Evolutionary conservation across 2,797 vertebrate genomes (phyloP).

Genomic region (Tragopan temminckii): DNA sequence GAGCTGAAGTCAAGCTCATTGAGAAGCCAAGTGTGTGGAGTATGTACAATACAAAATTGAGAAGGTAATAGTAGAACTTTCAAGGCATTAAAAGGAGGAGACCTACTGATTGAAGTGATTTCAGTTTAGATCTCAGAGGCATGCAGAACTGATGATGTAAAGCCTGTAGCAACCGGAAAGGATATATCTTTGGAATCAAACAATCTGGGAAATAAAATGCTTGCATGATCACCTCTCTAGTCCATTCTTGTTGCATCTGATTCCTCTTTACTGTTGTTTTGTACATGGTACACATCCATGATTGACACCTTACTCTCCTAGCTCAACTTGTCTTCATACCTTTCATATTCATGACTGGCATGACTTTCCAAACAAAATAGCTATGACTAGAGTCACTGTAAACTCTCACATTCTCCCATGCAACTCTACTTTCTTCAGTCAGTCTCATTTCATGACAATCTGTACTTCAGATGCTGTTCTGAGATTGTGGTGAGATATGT

Average conservation of each 20-base stretch:
- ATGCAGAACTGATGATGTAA: background rate
- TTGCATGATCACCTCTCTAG: background rate
- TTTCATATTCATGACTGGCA: background rate
- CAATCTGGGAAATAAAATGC: background rate
- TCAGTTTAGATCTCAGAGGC: background rate
- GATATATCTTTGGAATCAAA: background rate
- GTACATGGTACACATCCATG: fast-evolving
- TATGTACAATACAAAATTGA: background rate
- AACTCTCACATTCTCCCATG: background rate
- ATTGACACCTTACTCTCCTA: background rate
- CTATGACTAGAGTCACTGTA: background rate
- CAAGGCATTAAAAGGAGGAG: background rate
- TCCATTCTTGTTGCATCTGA: background rate
- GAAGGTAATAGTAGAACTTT: background rate
- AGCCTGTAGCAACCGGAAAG: background rate
- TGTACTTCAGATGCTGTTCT: background rate
- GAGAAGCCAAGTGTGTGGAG: background rate
- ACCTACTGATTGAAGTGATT: background rate
- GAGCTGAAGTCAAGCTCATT: constrained; percentile 32
- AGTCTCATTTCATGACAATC: background rate
- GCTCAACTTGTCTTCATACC: background rate
- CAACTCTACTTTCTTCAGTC: background rate
- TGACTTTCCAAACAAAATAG: background rate
- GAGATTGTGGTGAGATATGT: background rate
- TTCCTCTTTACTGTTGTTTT: background rate